These are phyloP conservation scores for Halcyon smyrnensis DNA, from an alignment of 2,797 vertebrate genomes.

Conservation along the genomic window DNA sequence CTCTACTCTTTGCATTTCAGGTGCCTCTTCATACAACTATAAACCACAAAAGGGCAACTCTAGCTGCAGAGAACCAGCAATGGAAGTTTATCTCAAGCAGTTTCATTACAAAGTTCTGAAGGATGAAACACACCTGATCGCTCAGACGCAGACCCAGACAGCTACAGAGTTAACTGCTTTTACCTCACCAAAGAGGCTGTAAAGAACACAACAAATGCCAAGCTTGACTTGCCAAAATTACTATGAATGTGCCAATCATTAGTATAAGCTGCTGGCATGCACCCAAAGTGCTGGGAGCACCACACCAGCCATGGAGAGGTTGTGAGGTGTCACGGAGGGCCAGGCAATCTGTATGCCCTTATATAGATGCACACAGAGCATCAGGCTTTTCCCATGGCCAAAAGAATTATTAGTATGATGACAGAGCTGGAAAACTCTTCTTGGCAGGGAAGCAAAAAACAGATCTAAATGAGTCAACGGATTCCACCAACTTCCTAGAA, in stretches of 20 bases:
- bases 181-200: not conserved
- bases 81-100: not conserved
- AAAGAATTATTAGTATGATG: conserved; percentile 65
- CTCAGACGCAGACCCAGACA: not conserved
- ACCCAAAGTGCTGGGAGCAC: not conserved
- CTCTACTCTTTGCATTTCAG: not conserved
- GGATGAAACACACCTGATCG: not conserved
- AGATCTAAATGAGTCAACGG: conserved; percentile 44
- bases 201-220: not conserved
- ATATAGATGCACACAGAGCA: conserved; percentile 41
- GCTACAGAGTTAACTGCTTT: not conserved
- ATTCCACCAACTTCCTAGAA: conserved; percentile 57
- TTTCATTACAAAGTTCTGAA: not conserved
- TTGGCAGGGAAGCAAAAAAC: conserved; percentile 57
- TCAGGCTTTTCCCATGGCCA: conserved; percentile 44
- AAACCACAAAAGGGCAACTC: not conserved
- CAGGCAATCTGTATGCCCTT: conserved; percentile 28
- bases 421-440: conserved; percentile 58
- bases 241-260: not conserved
- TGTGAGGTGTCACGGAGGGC: accelerated
- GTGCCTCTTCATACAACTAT: not conserved
- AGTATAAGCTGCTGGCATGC: not conserved
- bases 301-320: not conserved
- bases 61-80: not conserved
- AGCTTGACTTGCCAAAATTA: not conserved